Base-by-base conservation (phyloP, 2,888 invertebrate genomes). In the Hemistola chrysoprasaria region DNA sequence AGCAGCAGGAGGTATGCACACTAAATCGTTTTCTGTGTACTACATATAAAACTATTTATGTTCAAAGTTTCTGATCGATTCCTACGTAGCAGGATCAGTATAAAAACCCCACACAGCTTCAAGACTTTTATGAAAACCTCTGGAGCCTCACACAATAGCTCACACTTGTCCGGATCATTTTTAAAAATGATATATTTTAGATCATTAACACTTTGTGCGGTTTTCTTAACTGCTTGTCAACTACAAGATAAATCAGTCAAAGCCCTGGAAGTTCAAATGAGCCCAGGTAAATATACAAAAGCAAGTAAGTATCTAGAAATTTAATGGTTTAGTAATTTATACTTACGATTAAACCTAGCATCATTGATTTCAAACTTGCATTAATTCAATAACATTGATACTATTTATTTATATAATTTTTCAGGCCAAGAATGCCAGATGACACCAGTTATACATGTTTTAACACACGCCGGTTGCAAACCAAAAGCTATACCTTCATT, bases 401-500 rank as follows among this genome's bases (percentile, higher is more conserved):
- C n/a, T n/a, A n/a, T n/a, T n/a, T n/a, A n/a, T n/a, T n/a, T 34
- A 6, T 11, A 6, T 34, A n/a, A 30, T 10, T 28, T 5, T 62
- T 21, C 57, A 89, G 88, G 84, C 6, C 97, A 96, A 71, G 96
- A 97, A 72, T 97, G 97, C 66, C 94, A 95, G 78, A 93, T 97
- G 61, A 96, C 96, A 1, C 97, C 97, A 1, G 97, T 97, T 16
- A 95, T 97, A 51, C 97, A 97, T 77, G 95, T 97, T 6, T 88
- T 98, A 20, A 95, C 96, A 72, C 95, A 96, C 80, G 95, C 96
- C 1, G 97, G 97, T 42, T 98, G 97, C 78, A 93, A 95, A 26
- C 96, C 97, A 3, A 97, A 97, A 77, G 96, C 96, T 0, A 97
- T 98, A 62, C 97, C 97, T 1, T 97, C 97, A 47, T 97, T 96